Conservation (phyloP, 2,113 vertebrate genomes). For the Festucalex cinctus region DNA sequence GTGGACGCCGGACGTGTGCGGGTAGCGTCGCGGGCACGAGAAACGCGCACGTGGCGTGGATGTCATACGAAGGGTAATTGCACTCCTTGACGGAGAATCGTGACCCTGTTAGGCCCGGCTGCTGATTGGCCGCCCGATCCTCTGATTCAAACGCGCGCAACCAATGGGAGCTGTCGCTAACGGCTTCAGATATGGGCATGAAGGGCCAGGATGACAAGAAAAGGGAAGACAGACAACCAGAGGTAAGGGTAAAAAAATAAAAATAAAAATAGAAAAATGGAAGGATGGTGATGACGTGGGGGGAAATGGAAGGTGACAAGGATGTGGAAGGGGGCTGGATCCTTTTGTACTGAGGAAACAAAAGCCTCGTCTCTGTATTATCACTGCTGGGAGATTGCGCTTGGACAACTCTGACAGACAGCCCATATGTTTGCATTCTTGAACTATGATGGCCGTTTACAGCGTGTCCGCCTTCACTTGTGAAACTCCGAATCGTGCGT, state of each 20-base stretch:
- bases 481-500: too few species aligned
- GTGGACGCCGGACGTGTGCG: constrained; percentile 14
- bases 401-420: constrained; percentile 25
- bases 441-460: too few species aligned
- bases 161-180: constrained; percentile 52
- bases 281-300: neutral
- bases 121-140: constrained; percentile 57
- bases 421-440: too few species aligned
- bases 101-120: constrained; percentile 63
- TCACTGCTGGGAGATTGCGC: constrained; percentile 17
- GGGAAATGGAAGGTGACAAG: constrained; percentile 42
- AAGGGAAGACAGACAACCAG: constrained; percentile 25
- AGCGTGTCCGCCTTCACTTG: too few species aligned
- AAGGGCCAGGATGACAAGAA: constrained; percentile 26
- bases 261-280: constrained; percentile 12
- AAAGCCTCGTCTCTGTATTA: constrained; percentile 21
- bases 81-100: constrained; percentile 58
- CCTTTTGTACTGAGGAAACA: constrained; percentile 49
- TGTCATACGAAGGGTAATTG: constrained; percentile 53
- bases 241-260: constrained; percentile 38
- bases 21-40: constrained; percentile 16
- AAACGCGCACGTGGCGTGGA: constrained; percentile 42
- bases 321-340: constrained; percentile 37
- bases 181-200: constrained; percentile 51
- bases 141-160: constrained; percentile 26